A percentile compares a stretch with the other conserved stretches of the same genome.
Conservation (phyloP, 2,888 invertebrate genomes). For the Eristalinus sepulchralis region DNA sequence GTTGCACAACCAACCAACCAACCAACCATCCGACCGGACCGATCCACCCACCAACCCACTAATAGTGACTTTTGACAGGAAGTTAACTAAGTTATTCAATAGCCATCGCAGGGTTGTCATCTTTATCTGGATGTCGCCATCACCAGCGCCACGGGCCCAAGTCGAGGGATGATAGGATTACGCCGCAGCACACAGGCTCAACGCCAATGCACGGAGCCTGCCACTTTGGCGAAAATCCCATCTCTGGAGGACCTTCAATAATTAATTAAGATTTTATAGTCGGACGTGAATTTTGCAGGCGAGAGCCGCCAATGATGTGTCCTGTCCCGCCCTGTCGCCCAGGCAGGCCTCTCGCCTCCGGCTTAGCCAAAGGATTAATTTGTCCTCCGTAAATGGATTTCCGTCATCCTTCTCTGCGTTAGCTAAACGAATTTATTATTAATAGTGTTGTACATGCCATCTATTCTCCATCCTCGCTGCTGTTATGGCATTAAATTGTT, state of each 20-base stretch:
- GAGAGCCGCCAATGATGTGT: constrained; percentile 3
- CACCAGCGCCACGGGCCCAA: background rate
- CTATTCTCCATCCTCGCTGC: background rate
- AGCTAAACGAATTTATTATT: constrained; percentile 63
- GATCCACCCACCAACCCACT: background rate
- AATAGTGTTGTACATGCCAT: constrained; percentile 26
- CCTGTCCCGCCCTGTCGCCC: background rate
- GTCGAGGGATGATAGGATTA: constrained; percentile 21
- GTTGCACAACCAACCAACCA: background rate
- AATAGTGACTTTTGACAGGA: constrained; percentile 51
- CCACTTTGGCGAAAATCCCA: constrained; percentile 35
- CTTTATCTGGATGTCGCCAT: constrained; percentile 28
- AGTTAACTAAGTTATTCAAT: constrained; percentile 60
- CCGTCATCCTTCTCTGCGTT: constrained; percentile 25
- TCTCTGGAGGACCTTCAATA: constrained; percentile 57
- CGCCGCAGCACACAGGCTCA: background rate
- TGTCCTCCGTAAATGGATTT: constrained; percentile 58
- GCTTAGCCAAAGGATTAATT: constrained; percentile 59
- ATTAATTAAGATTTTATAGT: constrained; percentile 64
- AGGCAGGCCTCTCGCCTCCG: background rate
- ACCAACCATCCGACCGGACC: background rate
- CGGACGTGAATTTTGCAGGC: constrained; percentile 43
- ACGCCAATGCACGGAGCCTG: background rate
- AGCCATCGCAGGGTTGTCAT: constrained; percentile 43
- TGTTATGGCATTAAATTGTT: constrained; percentile 53